Percentiles rank a stretch among this genome's conserved stretches.
These are phyloP conservation scores for Tenthredo livida DNA, from an alignment of 2,888 invertebrate genomes.

Conservation along the genomic window DNA sequence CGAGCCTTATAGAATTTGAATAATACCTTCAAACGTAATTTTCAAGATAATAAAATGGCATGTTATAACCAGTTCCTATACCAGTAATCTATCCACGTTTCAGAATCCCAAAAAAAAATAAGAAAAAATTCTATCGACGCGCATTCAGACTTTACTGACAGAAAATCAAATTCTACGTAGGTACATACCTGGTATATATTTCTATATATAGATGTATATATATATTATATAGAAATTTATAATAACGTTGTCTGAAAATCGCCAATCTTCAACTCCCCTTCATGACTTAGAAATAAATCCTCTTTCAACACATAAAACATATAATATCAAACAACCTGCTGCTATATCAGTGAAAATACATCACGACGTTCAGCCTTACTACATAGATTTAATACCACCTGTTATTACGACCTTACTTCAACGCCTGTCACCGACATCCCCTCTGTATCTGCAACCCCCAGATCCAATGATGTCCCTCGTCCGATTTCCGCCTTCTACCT, in stretches of 20 bases:
- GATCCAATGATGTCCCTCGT: neutral
- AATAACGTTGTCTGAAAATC: neutral
- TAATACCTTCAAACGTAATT: conserved; percentile 32
- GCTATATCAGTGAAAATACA: neutral
- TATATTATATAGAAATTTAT: neutral
- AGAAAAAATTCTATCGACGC: too few species aligned
- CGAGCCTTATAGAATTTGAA: conserved; percentile 45
- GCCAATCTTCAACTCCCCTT: neutral
- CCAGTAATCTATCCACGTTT: neutral
- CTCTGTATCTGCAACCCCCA: neutral
- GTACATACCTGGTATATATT: too few species aligned
- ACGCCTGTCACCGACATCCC: conserved; percentile 30
- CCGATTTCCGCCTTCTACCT: conserved; percentile 16
- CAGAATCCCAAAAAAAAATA: neutral
- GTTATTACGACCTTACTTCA: conserved; percentile 25
- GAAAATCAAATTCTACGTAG: too few species aligned
- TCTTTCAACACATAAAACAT: neutral
- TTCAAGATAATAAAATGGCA: conserved; percentile 27
- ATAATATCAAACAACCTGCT: neutral
- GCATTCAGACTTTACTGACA: too few species aligned
- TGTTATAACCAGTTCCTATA: neutral
- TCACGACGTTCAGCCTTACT: neutral
- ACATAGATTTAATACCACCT: conserved; percentile 25
- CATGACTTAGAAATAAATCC: neutral
- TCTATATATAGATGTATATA: too few species aligned